These are phyloP conservation scores for Phania funesta DNA, from an alignment of 2,888 invertebrate genomes.

Conservation along the genomic window DNA sequence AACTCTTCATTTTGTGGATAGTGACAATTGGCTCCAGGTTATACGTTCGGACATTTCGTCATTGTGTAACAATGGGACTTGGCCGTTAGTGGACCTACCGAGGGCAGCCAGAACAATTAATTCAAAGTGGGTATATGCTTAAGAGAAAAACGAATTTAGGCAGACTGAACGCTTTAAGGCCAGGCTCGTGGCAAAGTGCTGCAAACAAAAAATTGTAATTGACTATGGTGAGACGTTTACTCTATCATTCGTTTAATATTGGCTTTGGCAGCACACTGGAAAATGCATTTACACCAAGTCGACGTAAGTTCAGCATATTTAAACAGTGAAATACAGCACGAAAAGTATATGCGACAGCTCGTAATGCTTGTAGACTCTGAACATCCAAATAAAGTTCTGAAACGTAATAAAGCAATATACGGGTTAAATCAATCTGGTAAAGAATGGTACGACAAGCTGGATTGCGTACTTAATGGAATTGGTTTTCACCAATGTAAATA, in stretches of 20 bases:
- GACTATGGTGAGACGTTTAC: background rate
- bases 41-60: background rate
- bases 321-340: conserved; percentile 40
- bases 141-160: background rate
- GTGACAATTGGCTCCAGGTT: background rate
- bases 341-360: conserved; percentile 47
- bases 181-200: conserved; percentile 5
- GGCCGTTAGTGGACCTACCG: conserved; percentile 34
- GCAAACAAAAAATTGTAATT: background rate
- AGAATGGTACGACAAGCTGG: conserved; percentile 15
- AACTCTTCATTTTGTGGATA: background rate
- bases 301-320: conserved; percentile 52
- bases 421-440: conserved; percentile 17
- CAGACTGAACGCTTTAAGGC: background rate
- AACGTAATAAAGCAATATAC: conserved; percentile 9
- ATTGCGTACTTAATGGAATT: background rate
- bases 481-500: background rate
- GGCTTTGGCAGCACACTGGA: conserved; percentile 6
- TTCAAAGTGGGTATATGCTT: too few species aligned
- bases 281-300: conserved; percentile 32
- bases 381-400: conserved; percentile 1
- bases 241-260: conserved; percentile 34
- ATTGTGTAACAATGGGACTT: background rate
- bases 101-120: conserved; percentile 1
- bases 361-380: background rate